Evolutionary conservation across 1,140 invertebrate genomes (phyloP).

Genomic region (Vanessa atalanta): DNA sequence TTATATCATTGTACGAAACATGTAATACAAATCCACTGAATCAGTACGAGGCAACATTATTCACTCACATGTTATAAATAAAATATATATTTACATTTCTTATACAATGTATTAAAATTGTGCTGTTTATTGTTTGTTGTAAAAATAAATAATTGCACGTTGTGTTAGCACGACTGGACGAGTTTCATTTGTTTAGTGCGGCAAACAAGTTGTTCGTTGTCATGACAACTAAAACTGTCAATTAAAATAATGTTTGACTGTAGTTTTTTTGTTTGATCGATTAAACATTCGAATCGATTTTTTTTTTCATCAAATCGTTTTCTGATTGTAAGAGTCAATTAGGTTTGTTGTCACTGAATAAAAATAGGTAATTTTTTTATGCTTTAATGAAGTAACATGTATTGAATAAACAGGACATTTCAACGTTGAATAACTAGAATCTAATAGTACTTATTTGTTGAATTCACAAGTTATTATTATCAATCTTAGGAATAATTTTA

Average conservation of each 20-base stretch:
- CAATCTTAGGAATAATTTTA: not conserved
- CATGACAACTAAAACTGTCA: constrained; percentile 61
- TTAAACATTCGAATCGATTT: constrained; percentile 43
- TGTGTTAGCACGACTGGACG: constrained; percentile 47
- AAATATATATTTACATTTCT: not conserved
- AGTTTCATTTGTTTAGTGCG: constrained; percentile 75
- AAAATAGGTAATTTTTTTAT: not conserved
- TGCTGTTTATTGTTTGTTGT: not conserved
- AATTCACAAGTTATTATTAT: constrained; percentile 15
- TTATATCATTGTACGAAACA: not conserved
- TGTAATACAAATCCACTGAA: constrained; percentile 12
- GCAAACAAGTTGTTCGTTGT: constrained; percentile 62
- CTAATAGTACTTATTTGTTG: constrained; percentile 28
- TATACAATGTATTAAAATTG: constrained; percentile 17
- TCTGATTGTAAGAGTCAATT: too few species aligned
- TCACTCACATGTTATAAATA: constrained; percentile 7
- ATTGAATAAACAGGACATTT: constrained; percentile 19
- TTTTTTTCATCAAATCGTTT: not conserved
- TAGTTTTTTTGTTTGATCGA: constrained; percentile 54
- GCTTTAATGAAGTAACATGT: constrained; percentile 31
- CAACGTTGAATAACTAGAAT: constrained; percentile 14
- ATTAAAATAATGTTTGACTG: constrained; percentile 46
- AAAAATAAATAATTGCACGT: constrained; percentile 38
- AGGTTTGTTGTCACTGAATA: not conserved
- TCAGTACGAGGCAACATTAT: constrained; percentile 19